These are phyloP conservation scores for Gasterosteus nipponicus DNA, from an alignment of 2,113 vertebrate species.

Conservation along the genomic window DNA sequence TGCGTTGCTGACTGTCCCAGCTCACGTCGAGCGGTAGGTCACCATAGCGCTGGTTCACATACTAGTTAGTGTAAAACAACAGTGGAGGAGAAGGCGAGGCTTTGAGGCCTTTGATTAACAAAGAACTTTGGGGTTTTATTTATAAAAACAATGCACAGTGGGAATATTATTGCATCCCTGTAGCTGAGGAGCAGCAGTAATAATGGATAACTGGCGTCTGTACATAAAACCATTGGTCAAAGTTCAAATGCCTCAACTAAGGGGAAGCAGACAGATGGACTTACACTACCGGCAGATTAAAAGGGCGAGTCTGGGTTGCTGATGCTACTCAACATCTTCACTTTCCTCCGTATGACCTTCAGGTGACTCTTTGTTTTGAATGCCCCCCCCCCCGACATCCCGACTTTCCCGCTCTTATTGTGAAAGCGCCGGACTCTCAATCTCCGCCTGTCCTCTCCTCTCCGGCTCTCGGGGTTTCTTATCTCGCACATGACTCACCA, in stretches of 20 bases:
- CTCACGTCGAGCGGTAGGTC: neutral
- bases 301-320: constrained; percentile 24
- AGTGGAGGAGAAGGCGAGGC: neutral
- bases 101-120: neutral
- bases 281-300: neutral
- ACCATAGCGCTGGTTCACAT: neutral
- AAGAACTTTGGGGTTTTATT: neutral
- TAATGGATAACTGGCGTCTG: neutral
- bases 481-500: constrained; percentile 67
- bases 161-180: neutral
- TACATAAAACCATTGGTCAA: neutral
- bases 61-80: neutral
- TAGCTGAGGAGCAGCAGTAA: neutral
- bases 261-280: neutral
- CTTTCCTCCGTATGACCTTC: neutral
- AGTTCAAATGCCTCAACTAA: neutral
- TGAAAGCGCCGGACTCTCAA: constrained; percentile 23
- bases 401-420: constrained; percentile 18
- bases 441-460: neutral
- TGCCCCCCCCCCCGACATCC: constrained; percentile 14
- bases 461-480: constrained; percentile 51
- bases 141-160: neutral
- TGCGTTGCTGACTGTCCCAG: neutral
- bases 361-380: constrained; percentile 22
- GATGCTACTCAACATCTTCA: constrained; percentile 5